Evolutionary conservation across 2,113 vertebrate genomes (phyloP).

Genomic region (Odocoileus virginianus): DNA sequence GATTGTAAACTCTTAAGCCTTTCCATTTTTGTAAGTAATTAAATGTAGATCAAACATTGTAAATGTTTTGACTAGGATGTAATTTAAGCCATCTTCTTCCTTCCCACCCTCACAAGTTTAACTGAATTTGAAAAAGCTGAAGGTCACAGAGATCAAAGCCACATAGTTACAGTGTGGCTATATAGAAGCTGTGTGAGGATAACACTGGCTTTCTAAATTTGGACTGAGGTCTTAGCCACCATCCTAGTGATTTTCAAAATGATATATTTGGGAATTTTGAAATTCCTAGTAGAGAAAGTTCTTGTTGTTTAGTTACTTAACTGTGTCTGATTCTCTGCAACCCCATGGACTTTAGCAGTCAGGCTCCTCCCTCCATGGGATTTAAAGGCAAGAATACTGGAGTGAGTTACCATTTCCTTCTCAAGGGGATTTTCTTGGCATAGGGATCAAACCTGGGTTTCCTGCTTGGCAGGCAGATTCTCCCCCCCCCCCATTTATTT

Average conservation of each 20-base stretch:
- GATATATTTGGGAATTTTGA: not conserved
- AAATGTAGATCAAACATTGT: not conserved
- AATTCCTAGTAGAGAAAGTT: not conserved
- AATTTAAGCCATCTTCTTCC: not conserved
- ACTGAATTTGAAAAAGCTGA: not conserved
- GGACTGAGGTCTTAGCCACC: fast-evolving
- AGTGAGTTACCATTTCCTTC: not conserved
- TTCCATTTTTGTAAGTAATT: slow-evolving; percentile 2
- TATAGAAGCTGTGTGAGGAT: not conserved
- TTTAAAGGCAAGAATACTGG: not conserved
- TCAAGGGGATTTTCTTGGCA: not conserved
- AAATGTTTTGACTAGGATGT: not conserved
- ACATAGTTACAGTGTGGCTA: not conserved
- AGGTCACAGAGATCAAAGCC: not conserved
- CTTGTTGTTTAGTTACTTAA: not conserved
- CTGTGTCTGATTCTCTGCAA: not conserved
- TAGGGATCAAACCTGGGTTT: not conserved
- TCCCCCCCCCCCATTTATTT: not conserved
- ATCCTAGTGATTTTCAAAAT: not conserved
- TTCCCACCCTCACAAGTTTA: not conserved
- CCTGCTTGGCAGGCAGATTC: not conserved
- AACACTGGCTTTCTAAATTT: not conserved
- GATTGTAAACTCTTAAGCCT: not conserved
- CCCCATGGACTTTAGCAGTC: not conserved
- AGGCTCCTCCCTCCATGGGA: not conserved